A percentile compares a stretch with the other conserved stretches of the same genome.
These are phyloP conservation scores for Daktulosphaira vitifoliae DNA, from an alignment of 1,140 invertebrate genomes.

Conservation along the genomic window DNA sequence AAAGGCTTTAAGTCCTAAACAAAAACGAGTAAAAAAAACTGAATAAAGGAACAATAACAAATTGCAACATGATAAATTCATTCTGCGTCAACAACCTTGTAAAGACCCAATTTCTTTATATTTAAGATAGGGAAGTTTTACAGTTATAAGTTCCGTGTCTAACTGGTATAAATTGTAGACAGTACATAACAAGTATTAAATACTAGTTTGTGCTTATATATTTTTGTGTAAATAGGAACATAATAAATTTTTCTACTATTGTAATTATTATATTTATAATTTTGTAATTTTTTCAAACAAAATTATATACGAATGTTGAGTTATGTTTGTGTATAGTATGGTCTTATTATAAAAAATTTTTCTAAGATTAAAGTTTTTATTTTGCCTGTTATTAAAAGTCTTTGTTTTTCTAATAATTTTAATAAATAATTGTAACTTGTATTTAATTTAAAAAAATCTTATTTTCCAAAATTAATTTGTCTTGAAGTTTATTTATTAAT, in stretches of 20 bases:
- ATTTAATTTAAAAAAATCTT: too few species aligned
- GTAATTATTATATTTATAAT: constrained; percentile 27
- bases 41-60: constrained; percentile 16
- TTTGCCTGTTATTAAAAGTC: too few species aligned
- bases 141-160: neutral
- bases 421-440: too few species aligned
- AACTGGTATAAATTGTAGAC: neutral
- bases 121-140: neutral
- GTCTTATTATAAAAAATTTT: neutral
- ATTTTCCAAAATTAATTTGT: too few species aligned
- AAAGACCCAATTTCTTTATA: neutral
- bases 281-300: constrained; percentile 17
- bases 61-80: neutral
- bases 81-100: neutral
- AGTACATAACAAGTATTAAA: neutral
- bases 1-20: constrained; percentile 22
- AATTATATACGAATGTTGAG: constrained; percentile 17
- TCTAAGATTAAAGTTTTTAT: too few species aligned
- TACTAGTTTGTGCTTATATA: neutral
- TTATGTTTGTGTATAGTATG: constrained; percentile 22
- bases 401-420: too few species aligned
- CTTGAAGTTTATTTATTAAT: too few species aligned
- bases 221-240: constrained; percentile 20
- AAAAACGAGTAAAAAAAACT: constrained; percentile 24
- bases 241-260: constrained; percentile 9